Percentiles rank a stretch among this genome's conserved stretches.
phyloP scores from a whole-genome alignment of 1,140 invertebrate genomes.

The Orchesella cincta region DNA sequence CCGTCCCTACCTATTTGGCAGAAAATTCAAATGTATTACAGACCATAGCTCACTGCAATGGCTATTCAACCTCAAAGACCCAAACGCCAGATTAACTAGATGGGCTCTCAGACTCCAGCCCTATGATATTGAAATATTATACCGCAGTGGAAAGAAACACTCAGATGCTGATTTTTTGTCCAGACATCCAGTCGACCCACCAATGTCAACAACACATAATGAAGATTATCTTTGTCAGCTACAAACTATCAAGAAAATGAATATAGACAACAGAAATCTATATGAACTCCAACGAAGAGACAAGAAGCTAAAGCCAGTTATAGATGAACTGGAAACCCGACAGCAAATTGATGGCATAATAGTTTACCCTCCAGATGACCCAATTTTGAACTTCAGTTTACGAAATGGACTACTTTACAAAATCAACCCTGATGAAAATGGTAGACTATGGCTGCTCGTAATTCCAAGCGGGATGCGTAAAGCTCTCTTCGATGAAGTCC shows the following conservation, averaged over 20 bases:
- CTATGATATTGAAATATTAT: slow-evolving; percentile 27
- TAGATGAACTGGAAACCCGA: not conserved
- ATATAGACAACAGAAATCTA: not conserved
- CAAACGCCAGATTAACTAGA: slow-evolving; percentile 14
- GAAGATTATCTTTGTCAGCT: not conserved
- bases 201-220: not conserved
- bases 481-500: slow-evolving; percentile 15
- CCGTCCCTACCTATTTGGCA: slow-evolving; percentile 18
- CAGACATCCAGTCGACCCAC: slow-evolving; percentile 25
- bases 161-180: slow-evolving; percentile 33
- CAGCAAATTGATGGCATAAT: not conserved
- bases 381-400: not conserved
- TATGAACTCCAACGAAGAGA: slow-evolving; percentile 29
- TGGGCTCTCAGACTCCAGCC: slow-evolving; percentile 24
- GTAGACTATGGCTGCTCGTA: slow-evolving; percentile 11
- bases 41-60: slow-evolving; percentile 26
- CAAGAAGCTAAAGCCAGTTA: not conserved
- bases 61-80: slow-evolving; percentile 18
- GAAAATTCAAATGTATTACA: slow-evolving; percentile 5
- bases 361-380: not conserved
- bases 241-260: not conserved
- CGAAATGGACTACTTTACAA: slow-evolving; percentile 33
- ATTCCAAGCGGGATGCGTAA: not conserved
- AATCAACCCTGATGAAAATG: not conserved
- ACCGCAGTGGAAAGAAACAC: slow-evolving; percentile 32